Evolutionary conservation across 2,797 vertebrate genomes (phyloP).

Genomic region (Myotis myotis): DNA sequence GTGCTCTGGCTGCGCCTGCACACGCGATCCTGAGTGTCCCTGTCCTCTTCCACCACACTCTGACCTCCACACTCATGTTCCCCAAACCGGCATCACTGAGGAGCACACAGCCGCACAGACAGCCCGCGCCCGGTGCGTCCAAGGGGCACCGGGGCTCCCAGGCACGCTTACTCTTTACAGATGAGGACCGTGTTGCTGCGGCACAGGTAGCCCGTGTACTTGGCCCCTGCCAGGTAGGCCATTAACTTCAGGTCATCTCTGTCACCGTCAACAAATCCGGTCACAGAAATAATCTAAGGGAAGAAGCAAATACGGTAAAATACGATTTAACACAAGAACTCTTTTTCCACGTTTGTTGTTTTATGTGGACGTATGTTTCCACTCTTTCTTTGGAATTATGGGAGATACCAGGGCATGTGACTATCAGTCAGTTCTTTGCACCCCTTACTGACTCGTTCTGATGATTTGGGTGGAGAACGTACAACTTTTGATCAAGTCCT

Average conservation of each 20-base stretch:
- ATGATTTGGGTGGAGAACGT: not conserved
- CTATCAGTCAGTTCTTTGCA: fast-evolving
- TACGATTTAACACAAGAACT: not conserved
- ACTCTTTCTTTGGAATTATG: no score
- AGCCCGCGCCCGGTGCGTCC: not conserved
- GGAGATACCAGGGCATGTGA: no score
- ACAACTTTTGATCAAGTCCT: fast-evolving
- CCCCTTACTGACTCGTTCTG: no score
- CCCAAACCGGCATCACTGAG: not conserved
- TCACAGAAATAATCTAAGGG: constrained; percentile 95
- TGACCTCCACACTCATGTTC: not conserved
- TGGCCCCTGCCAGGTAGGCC: constrained; percentile 94
- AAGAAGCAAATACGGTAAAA: not conserved
- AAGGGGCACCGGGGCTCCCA: no score
- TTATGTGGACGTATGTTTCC: fast-evolving
- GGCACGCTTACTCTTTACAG: constrained; percentile 93
- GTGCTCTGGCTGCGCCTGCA: not conserved
- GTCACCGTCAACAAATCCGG: constrained; percentile 96
- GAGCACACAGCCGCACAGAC: not conserved
- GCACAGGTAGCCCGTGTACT: constrained; percentile 97
- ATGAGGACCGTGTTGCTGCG: constrained; percentile 97
- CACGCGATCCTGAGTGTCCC: not conserved
- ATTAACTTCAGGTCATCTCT: constrained; percentile 97
- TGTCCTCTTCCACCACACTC: not conserved
- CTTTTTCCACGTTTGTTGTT: not conserved